Base-by-base conservation (phyloP, 2,113 vertebrate species). In the Baryphthengus martii region DNA sequence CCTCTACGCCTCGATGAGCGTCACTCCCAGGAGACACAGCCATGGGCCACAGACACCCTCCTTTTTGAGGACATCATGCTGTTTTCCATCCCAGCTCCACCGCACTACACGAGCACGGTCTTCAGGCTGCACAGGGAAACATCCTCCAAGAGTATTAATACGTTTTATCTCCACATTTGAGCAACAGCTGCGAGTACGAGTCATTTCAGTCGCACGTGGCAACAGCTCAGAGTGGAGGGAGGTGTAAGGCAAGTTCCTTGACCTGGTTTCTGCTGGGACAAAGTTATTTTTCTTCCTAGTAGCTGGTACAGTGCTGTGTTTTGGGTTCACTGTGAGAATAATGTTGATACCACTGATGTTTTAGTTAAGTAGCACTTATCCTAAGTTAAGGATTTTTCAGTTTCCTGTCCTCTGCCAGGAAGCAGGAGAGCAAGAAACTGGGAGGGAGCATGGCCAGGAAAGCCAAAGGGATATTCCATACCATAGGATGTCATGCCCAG, bases 161-260 rank as follows among this genome's bases (percentile, higher is more conserved):
- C 56, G 47, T 68, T 90, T 93, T 85, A 58, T 91, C 94, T 92
- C 80, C 28, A 14, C 33, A 53, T 74, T 72, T 66, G 53, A 66
- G 26, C 20, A 89, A 39, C 19, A 31, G 37, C 55, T 89, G 75
- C 50, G 79, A 17, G 68, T 74, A 37, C 70, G 61, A 90, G 52
- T 18, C 1, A 0, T 53, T 86, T 62, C 73, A 81, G 61, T 79
- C 11, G 1, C 66, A 2, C 1, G 70, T 55, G 77, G 59, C 40
- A 75, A 56, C 66, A 72, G 74, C 82, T 90, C 29, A 10, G 50
- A 74, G 52, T 10, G 31, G 56, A 88, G 44, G 44, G 59, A 91
- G 45, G 93, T 76, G 70, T 19, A 33, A 28, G 62, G 68, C 45
- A 93, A 95, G 95, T 92, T 87, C 76, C 66, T 49, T 35, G 15